phyloP scores from a whole-genome alignment of 2,888 invertebrate genomes.

The Creontiades dilutus region DNA sequence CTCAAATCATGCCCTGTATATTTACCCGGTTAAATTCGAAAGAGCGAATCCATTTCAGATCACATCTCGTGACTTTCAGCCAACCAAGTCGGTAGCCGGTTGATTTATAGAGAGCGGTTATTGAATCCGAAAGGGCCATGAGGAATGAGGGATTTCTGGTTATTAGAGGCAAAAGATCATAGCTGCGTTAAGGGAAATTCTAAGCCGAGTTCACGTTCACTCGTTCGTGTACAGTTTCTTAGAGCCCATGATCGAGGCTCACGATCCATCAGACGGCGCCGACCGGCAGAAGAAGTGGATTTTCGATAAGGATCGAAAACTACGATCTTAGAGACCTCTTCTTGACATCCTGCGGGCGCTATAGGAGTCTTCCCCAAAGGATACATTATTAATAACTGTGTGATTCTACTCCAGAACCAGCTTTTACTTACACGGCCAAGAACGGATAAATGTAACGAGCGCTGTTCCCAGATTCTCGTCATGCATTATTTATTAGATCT shows the following conservation, averaged over 20 bases:
- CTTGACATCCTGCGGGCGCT: conserved; percentile 58
- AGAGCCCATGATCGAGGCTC: conserved; percentile 52
- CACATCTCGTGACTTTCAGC: neutral
- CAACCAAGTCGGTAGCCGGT: conserved; percentile 20
- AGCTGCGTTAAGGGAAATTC: conserved; percentile 52
- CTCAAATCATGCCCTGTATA: no score
- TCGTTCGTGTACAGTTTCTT: conserved; percentile 45
- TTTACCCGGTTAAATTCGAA: neutral
- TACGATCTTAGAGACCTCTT: conserved; percentile 54
- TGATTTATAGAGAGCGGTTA: conserved; percentile 27
- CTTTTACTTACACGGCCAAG: conserved; percentile 29
- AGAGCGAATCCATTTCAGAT: neutral
- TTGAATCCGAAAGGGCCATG: conserved; percentile 14
- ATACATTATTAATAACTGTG: conserved; percentile 68
- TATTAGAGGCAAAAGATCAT: conserved; percentile 39
- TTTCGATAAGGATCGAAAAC: conserved; percentile 62
- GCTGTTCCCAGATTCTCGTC: conserved; percentile 67
- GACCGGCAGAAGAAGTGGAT: conserved; percentile 47
- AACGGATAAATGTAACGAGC: conserved; percentile 67
- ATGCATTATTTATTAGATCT: conserved; percentile 70
- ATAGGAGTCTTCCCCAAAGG: conserved; percentile 50
- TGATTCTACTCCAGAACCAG: conserved; percentile 48
- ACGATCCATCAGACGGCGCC: conserved; percentile 57
- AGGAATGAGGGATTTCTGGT: conserved; percentile 35
- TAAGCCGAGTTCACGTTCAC: conserved; percentile 50